phyloP scores from a whole-genome alignment of 2,888 invertebrate species.

The Adelognathus sp. region DNA sequence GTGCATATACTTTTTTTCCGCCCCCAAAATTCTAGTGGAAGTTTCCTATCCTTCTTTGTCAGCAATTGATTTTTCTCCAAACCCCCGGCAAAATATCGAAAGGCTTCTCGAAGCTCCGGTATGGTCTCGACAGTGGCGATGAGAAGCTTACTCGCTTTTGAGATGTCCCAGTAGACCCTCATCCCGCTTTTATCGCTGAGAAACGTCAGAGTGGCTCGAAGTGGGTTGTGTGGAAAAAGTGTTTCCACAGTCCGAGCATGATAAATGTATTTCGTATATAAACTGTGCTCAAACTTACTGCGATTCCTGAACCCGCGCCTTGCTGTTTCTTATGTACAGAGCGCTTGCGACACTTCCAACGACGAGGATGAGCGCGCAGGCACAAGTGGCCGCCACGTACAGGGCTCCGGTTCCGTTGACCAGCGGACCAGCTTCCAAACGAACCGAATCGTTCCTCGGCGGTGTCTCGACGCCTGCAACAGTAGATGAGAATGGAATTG shows the following conservation, averaged over 20 bases:
- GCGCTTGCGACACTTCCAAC: constrained; percentile 88
- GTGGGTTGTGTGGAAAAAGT: not conserved
- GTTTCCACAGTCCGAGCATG: not conserved
- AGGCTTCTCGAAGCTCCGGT: not conserved
- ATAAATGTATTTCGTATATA: not conserved
- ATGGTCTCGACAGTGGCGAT: not conserved
- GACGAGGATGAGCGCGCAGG: constrained; percentile 87
- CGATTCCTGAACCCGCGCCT: constrained; percentile 86
- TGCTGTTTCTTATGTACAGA: constrained; percentile 86
- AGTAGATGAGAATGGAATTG: constrained; percentile 14
- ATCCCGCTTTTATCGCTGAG: not conserved
- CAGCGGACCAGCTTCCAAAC: constrained; percentile 86
- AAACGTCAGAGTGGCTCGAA: not conserved
- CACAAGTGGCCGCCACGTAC: constrained; percentile 92
- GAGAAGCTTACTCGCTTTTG: constrained; percentile 7
- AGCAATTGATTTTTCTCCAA: constrained; percentile 59
- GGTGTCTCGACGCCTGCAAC: constrained; percentile 81
- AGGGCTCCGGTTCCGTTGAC: constrained; percentile 86
- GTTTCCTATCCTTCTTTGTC: constrained; percentile 45
- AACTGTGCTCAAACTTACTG: constrained; percentile 83
- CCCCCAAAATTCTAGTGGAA: constrained; percentile 20
- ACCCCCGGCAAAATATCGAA: not conserved
- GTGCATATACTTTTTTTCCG: constrained; percentile 32
- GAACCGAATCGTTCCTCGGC: constrained; percentile 88
- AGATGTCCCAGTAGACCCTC: not conserved